Evolutionary conservation across 2,888 invertebrate species (phyloP).

Genomic region (Stegana nigrithorax): DNA sequence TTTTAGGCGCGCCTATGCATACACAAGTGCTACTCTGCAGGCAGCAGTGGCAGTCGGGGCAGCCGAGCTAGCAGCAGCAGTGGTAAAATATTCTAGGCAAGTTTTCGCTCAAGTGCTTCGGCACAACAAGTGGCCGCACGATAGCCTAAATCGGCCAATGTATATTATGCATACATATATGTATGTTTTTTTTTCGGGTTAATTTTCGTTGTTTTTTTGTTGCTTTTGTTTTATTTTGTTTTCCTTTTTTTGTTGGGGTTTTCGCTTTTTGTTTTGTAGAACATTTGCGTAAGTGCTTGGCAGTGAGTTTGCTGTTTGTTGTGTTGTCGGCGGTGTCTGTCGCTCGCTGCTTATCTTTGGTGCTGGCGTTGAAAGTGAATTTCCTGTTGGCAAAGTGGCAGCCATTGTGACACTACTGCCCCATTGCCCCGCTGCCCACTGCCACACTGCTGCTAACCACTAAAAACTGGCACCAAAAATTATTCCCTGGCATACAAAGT

Average conservation of each 20-base stretch:
- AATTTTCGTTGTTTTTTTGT: no score
- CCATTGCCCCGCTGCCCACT: not conserved
- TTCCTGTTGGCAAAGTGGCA: slow-evolving; percentile 6
- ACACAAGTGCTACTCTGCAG: no score
- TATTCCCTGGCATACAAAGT: no score
- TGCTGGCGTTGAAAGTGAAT: not conserved
- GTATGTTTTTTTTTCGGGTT: no score
- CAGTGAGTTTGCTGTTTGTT: not conserved
- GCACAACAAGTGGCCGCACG: not conserved
- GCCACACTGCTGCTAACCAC: not conserved
- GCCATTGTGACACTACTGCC: not conserved
- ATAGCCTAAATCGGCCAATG: not conserved
- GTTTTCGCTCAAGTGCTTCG: not conserved
- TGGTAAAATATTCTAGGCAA: no score
- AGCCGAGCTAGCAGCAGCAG: no score
- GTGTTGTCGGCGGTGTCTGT: not conserved
- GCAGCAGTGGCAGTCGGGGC: not conserved
- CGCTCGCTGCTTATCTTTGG: not conserved
- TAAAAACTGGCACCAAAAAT: not conserved
- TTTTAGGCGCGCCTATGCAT: slow-evolving; percentile 6
- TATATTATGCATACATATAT: no score
- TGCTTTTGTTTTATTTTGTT: not conserved
- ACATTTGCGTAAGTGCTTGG: not conserved
- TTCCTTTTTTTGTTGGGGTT: not conserved
- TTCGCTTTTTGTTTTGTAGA: no score